These are phyloP conservation scores for Tetranychus piercei DNA, from an alignment of 2,888 invertebrate genomes.

Conservation along the genomic window DNA sequence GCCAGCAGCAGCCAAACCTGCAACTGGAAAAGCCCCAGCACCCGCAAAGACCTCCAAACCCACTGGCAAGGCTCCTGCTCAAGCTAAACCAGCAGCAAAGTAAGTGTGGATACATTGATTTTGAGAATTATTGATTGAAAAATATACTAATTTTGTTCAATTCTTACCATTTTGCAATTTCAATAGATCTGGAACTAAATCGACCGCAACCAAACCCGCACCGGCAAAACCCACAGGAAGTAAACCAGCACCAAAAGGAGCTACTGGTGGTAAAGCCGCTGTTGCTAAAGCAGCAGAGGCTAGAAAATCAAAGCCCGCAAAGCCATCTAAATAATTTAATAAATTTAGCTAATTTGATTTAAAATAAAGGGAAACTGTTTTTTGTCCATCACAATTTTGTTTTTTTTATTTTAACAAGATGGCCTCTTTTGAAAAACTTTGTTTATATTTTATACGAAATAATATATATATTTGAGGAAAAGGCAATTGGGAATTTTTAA, in stretches of 20 bases:
- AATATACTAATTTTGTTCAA: background rate
- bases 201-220: background rate
- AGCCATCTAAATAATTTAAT: background rate
- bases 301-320: background rate
- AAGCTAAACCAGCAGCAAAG: conserved; percentile 3
- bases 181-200: background rate
- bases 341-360: background rate
- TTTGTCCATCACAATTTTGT: background rate
- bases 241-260: conserved; percentile 3
- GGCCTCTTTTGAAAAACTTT: background rate
- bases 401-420: background rate
- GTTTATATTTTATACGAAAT: background rate
- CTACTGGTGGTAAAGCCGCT: background rate
- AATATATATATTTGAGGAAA: background rate
- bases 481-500: background rate
- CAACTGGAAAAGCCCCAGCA: conserved; percentile 2
- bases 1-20: conserved; percentile 2
- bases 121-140: background rate
- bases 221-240: background rate
- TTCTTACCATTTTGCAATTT: background rate
- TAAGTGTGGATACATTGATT: background rate
- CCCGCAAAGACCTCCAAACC: background rate
- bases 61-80: conserved; percentile 3
- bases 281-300: conserved; percentile 5
- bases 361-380: conserved; percentile 1